phyloP scores from a whole-genome alignment of 2,888 invertebrate genomes.

The Cryptus armator region DNA sequence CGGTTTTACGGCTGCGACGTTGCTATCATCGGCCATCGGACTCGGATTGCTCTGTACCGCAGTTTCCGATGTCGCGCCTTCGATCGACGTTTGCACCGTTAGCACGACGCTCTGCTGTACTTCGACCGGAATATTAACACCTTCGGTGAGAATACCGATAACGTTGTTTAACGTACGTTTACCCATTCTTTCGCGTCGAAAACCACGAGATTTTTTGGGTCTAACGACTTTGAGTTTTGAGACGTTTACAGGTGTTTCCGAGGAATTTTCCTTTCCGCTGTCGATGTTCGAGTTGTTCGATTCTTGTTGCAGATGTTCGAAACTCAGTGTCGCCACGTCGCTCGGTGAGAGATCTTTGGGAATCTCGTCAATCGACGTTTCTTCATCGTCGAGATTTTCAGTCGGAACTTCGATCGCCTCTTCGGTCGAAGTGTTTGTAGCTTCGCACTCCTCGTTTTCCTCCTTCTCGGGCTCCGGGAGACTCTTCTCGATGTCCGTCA shows the following conservation, averaged over 20 bases:
- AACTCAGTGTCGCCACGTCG: conserved; percentile 72
- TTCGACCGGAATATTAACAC: conserved; percentile 82
- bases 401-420: neutral
- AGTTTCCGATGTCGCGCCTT: conserved; percentile 71
- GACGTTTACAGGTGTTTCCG: conserved; percentile 77
- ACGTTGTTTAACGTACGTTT: conserved; percentile 81
- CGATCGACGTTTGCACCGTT: conserved; percentile 79
- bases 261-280: conserved; percentile 83
- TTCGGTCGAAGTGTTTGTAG: neutral
- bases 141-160: conserved; percentile 83
- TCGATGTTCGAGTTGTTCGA: conserved; percentile 82
- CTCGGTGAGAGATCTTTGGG: conserved; percentile 1
- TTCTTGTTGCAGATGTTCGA: conserved; percentile 80
- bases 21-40: conserved; percentile 66
- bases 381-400: conserved; percentile 29
- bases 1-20: conserved; percentile 58
- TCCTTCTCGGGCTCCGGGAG: conserved; percentile 37
- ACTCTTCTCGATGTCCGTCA: conserved; percentile 42
- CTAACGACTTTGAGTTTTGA: conserved; percentile 79
- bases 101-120: conserved; percentile 80
- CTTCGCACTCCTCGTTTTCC: conserved; percentile 11
- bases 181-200: conserved; percentile 75
- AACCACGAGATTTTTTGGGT: conserved; percentile 80
- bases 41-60: conserved; percentile 67
- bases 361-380: neutral